phyloP scores from a whole-genome alignment of 23 tunicate species.

The Trididemnum nubilum region DNA sequence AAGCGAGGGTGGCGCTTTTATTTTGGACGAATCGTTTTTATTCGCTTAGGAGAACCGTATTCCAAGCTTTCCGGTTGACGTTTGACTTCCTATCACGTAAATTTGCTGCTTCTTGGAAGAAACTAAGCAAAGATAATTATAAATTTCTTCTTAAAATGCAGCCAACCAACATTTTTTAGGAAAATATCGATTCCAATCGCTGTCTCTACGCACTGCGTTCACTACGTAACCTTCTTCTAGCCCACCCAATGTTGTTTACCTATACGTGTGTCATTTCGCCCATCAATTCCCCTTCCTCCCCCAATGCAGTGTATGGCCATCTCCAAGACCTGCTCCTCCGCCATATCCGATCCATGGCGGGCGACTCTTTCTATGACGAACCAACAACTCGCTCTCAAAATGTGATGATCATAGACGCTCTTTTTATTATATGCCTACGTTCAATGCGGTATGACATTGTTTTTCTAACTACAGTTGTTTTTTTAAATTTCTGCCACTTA shows the following conservation, averaged over 20 bases:
- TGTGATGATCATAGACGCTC: constrained; percentile 56
- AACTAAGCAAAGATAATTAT: too few relatives aligned
- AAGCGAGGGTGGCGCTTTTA: too few relatives aligned
- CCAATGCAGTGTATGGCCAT: background rate
- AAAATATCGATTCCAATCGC: constrained; percentile 57
- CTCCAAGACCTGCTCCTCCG: constrained; percentile 65
- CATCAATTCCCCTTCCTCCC: constrained; percentile 27
- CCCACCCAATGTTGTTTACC: constrained; percentile 71
- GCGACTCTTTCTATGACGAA: constrained; percentile 55
- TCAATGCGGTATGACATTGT: constrained; percentile 59
- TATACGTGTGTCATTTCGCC: constrained; percentile 62
- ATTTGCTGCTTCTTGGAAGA: too few relatives aligned
- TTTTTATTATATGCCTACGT: constrained; percentile 46
- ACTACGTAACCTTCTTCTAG: constrained; percentile 41
- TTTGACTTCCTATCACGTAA: too few relatives aligned
- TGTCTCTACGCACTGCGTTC: constrained; percentile 66
- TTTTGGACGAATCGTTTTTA: too few relatives aligned
- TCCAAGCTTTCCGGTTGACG: too few relatives aligned
- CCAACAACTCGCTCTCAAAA: constrained; percentile 7
- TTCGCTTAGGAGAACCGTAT: too few relatives aligned
- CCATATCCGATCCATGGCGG: constrained; percentile 60
- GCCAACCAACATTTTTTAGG: too few relatives aligned
- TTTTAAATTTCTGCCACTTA: too few relatives aligned
- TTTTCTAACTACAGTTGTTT: too few relatives aligned
- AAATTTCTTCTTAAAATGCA: too few relatives aligned